Evolutionary conservation across 2,113 vertebrate species (phyloP).

Genomic region (Stigmatopora argus): DNA sequence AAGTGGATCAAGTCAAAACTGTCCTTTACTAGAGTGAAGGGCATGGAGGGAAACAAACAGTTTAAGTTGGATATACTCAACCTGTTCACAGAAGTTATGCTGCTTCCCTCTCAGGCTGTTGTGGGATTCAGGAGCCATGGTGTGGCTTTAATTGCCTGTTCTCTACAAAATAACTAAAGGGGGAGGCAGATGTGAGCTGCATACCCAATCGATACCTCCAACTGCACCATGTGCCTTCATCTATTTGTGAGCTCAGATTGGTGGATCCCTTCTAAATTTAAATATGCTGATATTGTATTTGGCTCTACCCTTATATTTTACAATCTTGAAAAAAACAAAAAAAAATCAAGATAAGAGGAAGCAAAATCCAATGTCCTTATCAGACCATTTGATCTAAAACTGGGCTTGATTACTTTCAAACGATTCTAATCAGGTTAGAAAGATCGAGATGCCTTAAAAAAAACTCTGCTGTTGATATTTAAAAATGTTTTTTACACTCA

Average conservation of each 20-base stretch:
- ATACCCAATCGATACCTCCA: conserved; percentile 39
- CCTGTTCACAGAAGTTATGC: conserved; percentile 30
- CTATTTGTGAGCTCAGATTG: conserved; percentile 22
- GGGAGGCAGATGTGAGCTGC: conserved; percentile 32
- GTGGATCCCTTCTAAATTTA: conserved; percentile 15
- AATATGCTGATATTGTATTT: conserved; percentile 16
- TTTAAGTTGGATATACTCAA: conserved; percentile 8
- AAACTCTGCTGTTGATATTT: too few species aligned
- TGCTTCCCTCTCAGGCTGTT: conserved; percentile 27
- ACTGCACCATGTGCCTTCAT: conserved; percentile 12
- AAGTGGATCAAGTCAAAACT: background rate
- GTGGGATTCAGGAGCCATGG: conserved; percentile 30
- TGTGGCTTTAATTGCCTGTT: conserved; percentile 56
- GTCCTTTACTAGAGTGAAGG: background rate
- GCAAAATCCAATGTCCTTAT: background rate
- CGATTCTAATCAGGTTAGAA: too few species aligned
- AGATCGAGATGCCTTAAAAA: too few species aligned
- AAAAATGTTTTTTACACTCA: too few species aligned
- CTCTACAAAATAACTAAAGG: conserved; percentile 38
- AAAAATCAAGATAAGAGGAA: background rate
- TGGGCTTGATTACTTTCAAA: too few species aligned
- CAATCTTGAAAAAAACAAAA: background rate
- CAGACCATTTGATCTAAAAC: too few species aligned
- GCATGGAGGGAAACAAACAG: background rate
- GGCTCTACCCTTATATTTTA: background rate